phyloP scores from a whole-genome alignment of 2,113 vertebrate genomes.

The Pica pica region DNA sequence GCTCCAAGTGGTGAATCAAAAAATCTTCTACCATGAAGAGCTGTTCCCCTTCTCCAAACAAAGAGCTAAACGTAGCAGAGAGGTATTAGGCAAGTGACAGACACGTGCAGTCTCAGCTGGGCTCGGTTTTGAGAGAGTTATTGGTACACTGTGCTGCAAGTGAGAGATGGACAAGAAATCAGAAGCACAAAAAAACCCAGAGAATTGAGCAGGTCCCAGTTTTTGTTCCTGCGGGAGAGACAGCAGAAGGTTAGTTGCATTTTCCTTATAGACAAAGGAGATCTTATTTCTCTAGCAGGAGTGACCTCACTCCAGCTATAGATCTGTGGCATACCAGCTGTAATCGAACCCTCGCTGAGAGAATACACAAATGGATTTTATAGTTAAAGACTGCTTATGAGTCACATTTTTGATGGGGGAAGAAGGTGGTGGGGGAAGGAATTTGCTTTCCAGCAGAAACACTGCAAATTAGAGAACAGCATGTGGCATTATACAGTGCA shows the following conservation, averaged over 20 bases:
- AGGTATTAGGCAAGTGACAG: constrained; percentile 54
- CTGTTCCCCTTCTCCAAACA: constrained; percentile 40
- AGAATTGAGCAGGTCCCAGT: constrained; percentile 44
- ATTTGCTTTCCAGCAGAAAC: constrained; percentile 50
- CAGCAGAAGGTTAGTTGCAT: constrained; percentile 67
- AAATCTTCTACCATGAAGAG: constrained; percentile 53
- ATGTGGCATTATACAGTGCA: constrained; percentile 2
- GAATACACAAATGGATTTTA: constrained; percentile 52
- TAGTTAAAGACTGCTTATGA: constrained; percentile 58
- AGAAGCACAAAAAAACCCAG: constrained; percentile 47
- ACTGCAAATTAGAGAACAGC: constrained; percentile 27
- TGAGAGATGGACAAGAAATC: constrained; percentile 45
- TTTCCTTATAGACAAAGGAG: constrained; percentile 48
- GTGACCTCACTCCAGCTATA: constrained; percentile 58
- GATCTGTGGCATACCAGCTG: constrained; percentile 39
- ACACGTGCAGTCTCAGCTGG: constrained; percentile 20
- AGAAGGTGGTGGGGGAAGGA: background rate
- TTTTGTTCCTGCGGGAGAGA: constrained; percentile 69
- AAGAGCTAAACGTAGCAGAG: constrained; percentile 51
- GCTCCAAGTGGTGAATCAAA: constrained; percentile 24
- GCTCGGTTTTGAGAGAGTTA: constrained; percentile 20
- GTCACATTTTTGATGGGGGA: constrained; percentile 29
- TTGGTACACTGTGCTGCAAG: background rate
- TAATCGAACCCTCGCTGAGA: constrained; percentile 52
- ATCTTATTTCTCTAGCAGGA: constrained; percentile 47